Base-by-base conservation (phyloP, 2,113 vertebrate species). In the Arenaria interpres region DNA sequence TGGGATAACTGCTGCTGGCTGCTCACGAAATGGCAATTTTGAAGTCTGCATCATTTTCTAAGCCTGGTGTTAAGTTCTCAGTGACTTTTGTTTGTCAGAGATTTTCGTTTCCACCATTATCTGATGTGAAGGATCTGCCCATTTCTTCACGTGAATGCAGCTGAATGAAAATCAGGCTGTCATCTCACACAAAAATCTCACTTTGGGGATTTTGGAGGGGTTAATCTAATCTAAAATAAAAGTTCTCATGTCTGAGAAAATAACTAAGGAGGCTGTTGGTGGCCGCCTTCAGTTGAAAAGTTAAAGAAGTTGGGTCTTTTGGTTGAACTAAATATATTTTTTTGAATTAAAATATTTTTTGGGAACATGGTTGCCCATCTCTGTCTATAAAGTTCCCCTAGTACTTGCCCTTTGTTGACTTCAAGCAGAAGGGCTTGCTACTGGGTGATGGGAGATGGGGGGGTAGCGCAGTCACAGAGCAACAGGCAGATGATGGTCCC, bases 391-490 rank as follows among this genome's bases (percentile, higher is more conserved):
- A 79, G n/a, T 17, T 33, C n/a, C 13, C 19, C 21, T 43, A n/a
- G 21, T 45, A 13, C n/a, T 79, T 71, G 22, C 5, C 39, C 72
- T 60, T 72, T 50, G 33, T 53, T 83, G 56, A 24, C 56, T 90
- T 74, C 39, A 43, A 2, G 0, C 43, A 35, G 60, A 24, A 64
- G 50, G 24, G n/a, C n/a, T 90, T 84, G 62, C 21, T 75, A 2
- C 10, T 7, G 43, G 39, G 3, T 37, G 77, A 4, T 30, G n/a
- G n/a, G 43, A 64, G n/a, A 5, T 8, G 23, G 25, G 33, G 48
- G 10, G 11, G n/a, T 16, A 13, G 7, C 0, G 0, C 27, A 6
- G 2, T 48, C 39, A 16, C 17, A 60, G 30, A 43, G 63, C 18
- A 37, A 25, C 12, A 48, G 51, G 19, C 37, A 53, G 10, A 37